Evolutionary conservation across 2,113 vertebrate species (phyloP).

Genomic region (Callorhinus ursinus): DNA sequence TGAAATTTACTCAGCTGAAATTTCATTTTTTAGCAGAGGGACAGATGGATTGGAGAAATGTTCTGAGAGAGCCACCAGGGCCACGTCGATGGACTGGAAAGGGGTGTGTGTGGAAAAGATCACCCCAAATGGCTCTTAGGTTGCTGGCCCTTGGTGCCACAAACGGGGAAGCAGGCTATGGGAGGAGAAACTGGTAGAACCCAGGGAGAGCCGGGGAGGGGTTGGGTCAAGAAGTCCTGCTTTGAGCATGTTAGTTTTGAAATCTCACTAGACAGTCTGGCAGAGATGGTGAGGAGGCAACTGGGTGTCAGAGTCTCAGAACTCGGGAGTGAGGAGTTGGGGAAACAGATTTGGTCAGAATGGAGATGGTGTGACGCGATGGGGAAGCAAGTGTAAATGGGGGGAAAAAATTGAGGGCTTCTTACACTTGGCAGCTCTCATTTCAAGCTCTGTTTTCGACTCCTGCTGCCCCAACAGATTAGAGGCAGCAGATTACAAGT

Average conservation of each 20-base stretch:
- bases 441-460: neutral
- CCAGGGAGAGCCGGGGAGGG: neutral
- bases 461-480: too few relatives aligned
- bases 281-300: neutral
- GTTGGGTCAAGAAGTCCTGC: neutral
- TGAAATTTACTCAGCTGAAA: neutral
- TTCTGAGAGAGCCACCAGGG: neutral
- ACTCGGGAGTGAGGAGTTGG: neutral
- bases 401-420: neutral
- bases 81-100: neutral
- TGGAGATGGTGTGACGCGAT: neutral
- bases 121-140: neutral
- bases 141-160: neutral
- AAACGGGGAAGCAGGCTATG: neutral
- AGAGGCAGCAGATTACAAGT: neutral
- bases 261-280: neutral
- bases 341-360: neutral
- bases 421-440: neutral
- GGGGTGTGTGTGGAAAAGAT: neutral
- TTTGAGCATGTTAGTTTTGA: neutral
- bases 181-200: neutral
- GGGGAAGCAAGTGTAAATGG: neutral
- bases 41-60: neutral
- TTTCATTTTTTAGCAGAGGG: neutral
- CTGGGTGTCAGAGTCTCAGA: neutral